Percentiles rank a stretch among this genome's conserved stretches.
These are phyloP conservation scores for Platerodrilus igneus DNA, from an alignment of 2,888 invertebrate genomes.

Conservation along the genomic window DNA sequence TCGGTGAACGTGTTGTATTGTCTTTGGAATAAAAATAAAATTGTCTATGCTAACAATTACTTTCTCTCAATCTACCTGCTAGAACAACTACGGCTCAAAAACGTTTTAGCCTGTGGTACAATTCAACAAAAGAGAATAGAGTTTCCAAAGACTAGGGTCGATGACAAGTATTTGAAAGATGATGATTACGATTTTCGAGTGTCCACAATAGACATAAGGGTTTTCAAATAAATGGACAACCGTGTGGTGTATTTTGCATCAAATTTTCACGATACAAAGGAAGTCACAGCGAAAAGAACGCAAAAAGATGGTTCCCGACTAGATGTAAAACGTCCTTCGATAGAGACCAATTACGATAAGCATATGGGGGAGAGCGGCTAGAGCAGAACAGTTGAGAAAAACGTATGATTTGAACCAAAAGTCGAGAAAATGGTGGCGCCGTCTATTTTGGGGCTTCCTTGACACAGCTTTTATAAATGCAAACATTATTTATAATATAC, in stretches of 20 bases:
- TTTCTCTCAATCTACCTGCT: conserved; percentile 19
- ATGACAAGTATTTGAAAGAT: conserved; percentile 12
- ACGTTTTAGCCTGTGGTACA: conserved; percentile 21
- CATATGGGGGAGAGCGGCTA: conserved; percentile 27
- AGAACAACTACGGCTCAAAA: conserved; percentile 19
- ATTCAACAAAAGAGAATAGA: conserved; percentile 12
- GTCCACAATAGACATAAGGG: too few relatives aligned
- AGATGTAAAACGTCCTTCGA: conserved; percentile 14
- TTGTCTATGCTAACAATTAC: conserved; percentile 18
- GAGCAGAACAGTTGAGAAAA: conserved; percentile 20
- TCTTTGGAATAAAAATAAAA: conserved; percentile 12
- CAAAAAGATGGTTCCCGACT: conserved; percentile 6
- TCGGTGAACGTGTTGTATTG: conserved; percentile 22
- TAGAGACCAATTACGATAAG: conserved; percentile 22
- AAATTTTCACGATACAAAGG: conserved; percentile 4
- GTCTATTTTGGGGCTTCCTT: too few relatives aligned
- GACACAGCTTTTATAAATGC: too few relatives aligned
- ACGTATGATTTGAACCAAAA: not conserved
- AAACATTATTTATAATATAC: too few relatives aligned
- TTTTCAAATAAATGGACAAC: conserved; percentile 6
- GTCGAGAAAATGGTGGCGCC: not conserved
- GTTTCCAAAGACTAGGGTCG: conserved; percentile 6
- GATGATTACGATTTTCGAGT: conserved; percentile 15
- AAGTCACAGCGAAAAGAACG: conserved; percentile 6
- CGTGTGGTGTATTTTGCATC: conserved; percentile 9